Base-by-base conservation (phyloP, 2,113 vertebrate genomes). In the Pterocles gutturalis region DNA sequence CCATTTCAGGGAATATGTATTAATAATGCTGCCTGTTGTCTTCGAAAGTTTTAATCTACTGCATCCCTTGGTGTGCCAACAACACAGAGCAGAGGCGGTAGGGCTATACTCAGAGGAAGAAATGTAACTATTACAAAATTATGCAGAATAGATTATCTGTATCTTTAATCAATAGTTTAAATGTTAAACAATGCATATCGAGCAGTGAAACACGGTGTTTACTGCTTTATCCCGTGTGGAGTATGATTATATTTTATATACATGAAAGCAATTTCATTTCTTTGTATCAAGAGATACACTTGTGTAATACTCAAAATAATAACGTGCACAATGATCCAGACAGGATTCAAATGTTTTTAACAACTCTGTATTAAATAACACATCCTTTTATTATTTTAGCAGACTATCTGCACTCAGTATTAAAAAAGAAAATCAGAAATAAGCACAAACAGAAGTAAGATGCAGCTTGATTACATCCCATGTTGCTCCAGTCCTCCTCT, bases 101-200 rank as follows among this genome's bases (percentile, higher is more conserved):
- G 43, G 57, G n/a, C 31, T 49, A 5, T 17, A 67, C 25, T 60
- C 55, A 57, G 8, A 8, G 54, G 65, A 60, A 83, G 17, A 62
- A 69, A 73, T 11, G n/a, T 13, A 55, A 73, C 33, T 45, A 49
- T 45, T n/a, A 77, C 33, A 83, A 45, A 87, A 45, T 16, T 24
- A 57, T 71, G 53, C 14, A 34, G 55, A 91, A 72, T 6, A 73
- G 49, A 83, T 89, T 70, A 81, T 89, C 77, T 78, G 49, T 77
- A 81, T 89, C 89, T 90, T 96, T 89, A 83, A 96, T 93, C 79
- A 86, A 92, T 77, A 88, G 60, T 83, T 89, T 91, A 73, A 84
- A 93, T 58, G 77, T 46, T 87, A 86, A 86, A 86, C 58, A 72
- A 78, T 26, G 64, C 60, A 31, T 46, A 17, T 13, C 2, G 4